Evolutionary conservation across 2,113 vertebrate species (phyloP).

Genomic region (Xerus inauris): DNA sequence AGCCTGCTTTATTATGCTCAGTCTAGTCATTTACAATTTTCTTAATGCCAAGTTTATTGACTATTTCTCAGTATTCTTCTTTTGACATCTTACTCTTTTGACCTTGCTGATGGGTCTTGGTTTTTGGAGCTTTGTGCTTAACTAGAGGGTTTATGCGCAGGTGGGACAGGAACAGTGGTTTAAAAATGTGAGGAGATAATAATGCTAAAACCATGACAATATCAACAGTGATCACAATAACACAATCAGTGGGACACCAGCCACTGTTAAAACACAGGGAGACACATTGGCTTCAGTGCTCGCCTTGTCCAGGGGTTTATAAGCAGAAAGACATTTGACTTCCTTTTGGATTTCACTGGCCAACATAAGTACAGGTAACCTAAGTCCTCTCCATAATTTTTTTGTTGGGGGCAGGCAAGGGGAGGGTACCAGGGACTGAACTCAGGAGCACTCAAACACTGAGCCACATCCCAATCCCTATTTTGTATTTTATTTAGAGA

Average conservation of each 20-base stretch:
- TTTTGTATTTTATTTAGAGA: no score
- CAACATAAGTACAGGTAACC: not conserved
- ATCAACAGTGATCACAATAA: not conserved
- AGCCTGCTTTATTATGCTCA: not conserved
- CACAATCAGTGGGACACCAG: not conserved
- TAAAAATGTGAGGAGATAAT: not conserved
- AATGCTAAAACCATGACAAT: not conserved
- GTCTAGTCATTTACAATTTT: not conserved
- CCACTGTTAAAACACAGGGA: not conserved
- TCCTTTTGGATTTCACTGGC: not conserved
- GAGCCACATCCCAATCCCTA: no score
- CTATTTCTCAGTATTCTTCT: not conserved
- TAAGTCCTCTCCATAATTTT: not conserved
- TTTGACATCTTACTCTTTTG: not conserved
- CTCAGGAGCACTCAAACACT: no score
- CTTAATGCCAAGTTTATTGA: not conserved
- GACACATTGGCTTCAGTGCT: not conserved
- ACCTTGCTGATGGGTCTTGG: not conserved
- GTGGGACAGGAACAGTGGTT: not conserved
- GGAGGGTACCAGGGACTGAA: no score
- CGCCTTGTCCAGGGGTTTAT: not conserved
- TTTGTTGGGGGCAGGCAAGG: no score
- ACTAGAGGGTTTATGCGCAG: not conserved
- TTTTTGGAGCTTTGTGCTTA: not conserved
- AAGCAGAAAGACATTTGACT: not conserved